Conservation (phyloP, 2,797 vertebrate genomes). For the Chromis chromis region DNA sequence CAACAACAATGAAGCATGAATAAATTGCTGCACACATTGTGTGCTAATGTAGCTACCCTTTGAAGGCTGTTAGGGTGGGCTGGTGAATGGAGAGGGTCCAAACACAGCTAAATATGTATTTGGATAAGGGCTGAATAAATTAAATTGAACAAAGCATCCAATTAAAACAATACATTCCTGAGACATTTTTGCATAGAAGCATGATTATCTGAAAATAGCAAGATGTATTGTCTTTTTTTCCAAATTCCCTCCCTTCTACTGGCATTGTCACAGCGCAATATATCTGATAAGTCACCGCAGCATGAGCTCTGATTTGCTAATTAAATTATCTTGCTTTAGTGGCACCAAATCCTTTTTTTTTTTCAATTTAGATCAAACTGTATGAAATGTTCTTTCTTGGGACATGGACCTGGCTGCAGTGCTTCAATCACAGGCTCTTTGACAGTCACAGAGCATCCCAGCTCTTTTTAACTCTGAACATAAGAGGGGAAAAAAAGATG, state of each 20-base stretch:
- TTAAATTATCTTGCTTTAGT: slow-evolving; percentile 20
- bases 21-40: slow-evolving; percentile 30
- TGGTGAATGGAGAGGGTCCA: slow-evolving; percentile 39
- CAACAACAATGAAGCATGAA: slow-evolving; percentile 18
- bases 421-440: neutral
- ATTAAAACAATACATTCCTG: slow-evolving; percentile 25
- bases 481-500: slow-evolving; percentile 16
- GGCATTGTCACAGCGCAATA: neutral
- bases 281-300: slow-evolving; percentile 1
- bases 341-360: slow-evolving; percentile 9
- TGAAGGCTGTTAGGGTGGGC: slow-evolving; percentile 21
- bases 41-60: slow-evolving; percentile 26
- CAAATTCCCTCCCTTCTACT: neutral
- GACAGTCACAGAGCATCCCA: slow-evolving; percentile 13
- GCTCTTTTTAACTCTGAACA: slow-evolving; percentile 3
- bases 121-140: slow-evolving; percentile 43
- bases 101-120: slow-evolving; percentile 35
- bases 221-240: neutral
- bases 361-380: slow-evolving; percentile 31
- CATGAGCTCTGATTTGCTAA: slow-evolving; percentile 2
- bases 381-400: neutral
- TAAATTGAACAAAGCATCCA: slow-evolving; percentile 29
- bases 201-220: slow-evolving; percentile 12
- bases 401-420: neutral
- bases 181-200: slow-evolving; percentile 1